phyloP scores from a whole-genome alignment of 2,888 invertebrate species.

The Drosophila atroscutellata region DNA sequence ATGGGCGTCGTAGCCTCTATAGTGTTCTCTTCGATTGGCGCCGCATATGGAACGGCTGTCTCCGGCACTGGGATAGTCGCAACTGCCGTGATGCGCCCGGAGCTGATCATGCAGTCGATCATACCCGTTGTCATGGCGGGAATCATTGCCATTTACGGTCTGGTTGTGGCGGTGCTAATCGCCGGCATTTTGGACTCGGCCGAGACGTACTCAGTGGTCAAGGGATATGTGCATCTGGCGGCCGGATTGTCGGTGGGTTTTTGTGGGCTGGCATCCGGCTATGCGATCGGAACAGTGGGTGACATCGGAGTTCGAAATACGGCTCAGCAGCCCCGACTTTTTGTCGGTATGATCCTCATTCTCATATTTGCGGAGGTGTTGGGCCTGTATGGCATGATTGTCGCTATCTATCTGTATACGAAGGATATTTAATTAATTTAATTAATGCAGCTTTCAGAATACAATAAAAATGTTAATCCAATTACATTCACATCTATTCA shows the following conservation, averaged over 20 bases:
- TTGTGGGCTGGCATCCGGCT: conserved; percentile 98
- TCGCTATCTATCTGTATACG: conserved; percentile 97
- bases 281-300: conserved; percentile 94
- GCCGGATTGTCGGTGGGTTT: conserved; percentile 98
- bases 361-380: conserved; percentile 68
- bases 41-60: conserved; percentile 90
- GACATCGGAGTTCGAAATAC: conserved; percentile 92
- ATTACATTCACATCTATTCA: background rate
- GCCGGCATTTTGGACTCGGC: conserved; percentile 87
- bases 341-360: conserved; percentile 98
- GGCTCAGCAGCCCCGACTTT: conserved; percentile 98
- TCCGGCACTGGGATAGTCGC: conserved; percentile 96
- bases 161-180: conserved; percentile 98
- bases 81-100: conserved; percentile 99
- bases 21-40: conserved; percentile 87
- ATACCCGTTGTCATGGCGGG: conserved; percentile 99
- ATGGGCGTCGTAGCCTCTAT: conserved; percentile 63
- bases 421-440: conserved; percentile 88
- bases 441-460: background rate
- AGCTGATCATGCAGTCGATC: conserved; percentile 99
- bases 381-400: conserved; percentile 66
- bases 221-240: conserved; percentile 98
- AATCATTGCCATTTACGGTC: conserved; percentile 99
- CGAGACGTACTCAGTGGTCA: conserved; percentile 84
- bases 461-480: background rate